Base-by-base conservation (phyloP, 2,113 vertebrate species). In the Rana temporaria region DNA sequence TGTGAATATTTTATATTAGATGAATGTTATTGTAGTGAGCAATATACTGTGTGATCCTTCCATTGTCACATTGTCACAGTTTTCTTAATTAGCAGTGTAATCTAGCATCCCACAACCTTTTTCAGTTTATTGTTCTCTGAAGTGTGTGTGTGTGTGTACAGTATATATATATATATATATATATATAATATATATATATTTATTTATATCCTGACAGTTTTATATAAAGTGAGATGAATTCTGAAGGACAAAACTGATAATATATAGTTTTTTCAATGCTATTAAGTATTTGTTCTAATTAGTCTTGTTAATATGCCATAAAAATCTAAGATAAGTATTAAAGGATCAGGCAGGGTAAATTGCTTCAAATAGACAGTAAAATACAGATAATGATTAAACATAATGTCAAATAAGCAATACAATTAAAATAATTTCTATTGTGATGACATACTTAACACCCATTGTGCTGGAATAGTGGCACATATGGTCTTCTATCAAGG, bases 401-500 rank as follows among this genome's bases (percentile, higher is more conserved):
- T 76, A 76, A 76, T 83, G 72, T 83, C 63, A 76, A 62, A 82
- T 82, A 82, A 83, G 81, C 72, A 83, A 68, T 76, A 68, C 72
- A 83, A 83, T 83, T 76, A 83, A 75, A 83, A 83, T 83, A 67
- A 76, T 83, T 83, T 83, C 72, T 59, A 48, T 76, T 68, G 81
- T 75, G 72, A 76, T 83, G 64, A 74, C 81, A 66, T 83, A 83
- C 63, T 83, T 83, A 83, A 75, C 81, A 76, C 71, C 81, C 71
- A 75, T 83, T 83, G 71, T 76, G 59, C 76, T 76, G 38, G 53
- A 76, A 60, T 65, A 83, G 72, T 30, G 30, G 73, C 81, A 76
- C 81, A 83, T 83, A 83, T 83, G 81, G 81, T 68, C 71, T 76
- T 68, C 81, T 83, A 83, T 76, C 81, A 83, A 68, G 71, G 72